These are phyloP conservation scores for Urocolius indicus DNA, from an alignment of 2,113 vertebrate genomes.

Conservation along the genomic window DNA sequence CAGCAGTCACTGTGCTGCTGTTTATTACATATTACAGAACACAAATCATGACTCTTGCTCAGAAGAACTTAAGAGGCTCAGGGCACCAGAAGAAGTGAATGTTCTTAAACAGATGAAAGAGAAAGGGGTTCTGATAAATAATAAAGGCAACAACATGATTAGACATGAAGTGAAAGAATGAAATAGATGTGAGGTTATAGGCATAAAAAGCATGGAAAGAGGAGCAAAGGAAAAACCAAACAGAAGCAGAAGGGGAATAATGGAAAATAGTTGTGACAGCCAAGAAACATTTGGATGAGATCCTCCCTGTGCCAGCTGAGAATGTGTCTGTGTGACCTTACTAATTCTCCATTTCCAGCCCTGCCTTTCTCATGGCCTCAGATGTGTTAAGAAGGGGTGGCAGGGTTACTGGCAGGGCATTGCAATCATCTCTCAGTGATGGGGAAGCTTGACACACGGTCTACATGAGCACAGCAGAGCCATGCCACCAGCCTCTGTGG, in stretches of 20 bases:
- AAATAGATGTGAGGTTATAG: neutral
- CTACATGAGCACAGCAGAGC: fast-evolving
- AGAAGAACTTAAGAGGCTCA: neutral
- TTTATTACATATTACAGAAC: neutral
- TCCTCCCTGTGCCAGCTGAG: neutral
- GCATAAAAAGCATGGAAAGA: neutral
- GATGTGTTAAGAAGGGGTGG: neutral
- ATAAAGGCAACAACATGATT: neutral
- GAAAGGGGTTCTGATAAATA: neutral
- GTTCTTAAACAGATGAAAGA: neutral
- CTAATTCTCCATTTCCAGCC: neutral
- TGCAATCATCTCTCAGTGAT: neutral
- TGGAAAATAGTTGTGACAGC: neutral
- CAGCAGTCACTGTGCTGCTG: neutral
- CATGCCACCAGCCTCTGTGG: fast-evolving
- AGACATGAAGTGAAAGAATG: neutral
- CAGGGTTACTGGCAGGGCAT: neutral
- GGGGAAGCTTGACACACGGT: fast-evolving
- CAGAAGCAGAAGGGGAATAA: neutral
- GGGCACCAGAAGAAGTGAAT: neutral
- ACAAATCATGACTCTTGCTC: neutral
- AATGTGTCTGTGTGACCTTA: neutral
- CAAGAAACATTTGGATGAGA: neutral
- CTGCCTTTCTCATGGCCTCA: neutral
- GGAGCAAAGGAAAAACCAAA: neutral